Evolutionary conservation across 2,888 invertebrate species (phyloP).

Genomic region (Mimas tiliae): DNA sequence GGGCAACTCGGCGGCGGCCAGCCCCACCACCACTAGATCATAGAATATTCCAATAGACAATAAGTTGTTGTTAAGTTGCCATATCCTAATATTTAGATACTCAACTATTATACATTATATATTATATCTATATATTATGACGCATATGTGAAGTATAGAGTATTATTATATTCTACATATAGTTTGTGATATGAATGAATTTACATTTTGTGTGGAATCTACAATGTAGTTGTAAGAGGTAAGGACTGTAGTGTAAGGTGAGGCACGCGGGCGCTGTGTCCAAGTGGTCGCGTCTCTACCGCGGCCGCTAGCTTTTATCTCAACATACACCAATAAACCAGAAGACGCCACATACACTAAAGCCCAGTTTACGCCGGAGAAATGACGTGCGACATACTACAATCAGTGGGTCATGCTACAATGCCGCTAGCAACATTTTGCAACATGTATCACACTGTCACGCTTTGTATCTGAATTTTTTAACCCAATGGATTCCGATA

Average conservation of each 20-base stretch:
- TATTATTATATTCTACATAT: conserved; percentile 68
- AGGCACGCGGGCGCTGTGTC: not conserved
- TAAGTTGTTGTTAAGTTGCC: conserved; percentile 83
- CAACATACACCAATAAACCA: too few species aligned
- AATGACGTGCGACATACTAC: too few species aligned
- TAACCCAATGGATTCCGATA: too few species aligned
- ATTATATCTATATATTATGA: conserved; percentile 58
- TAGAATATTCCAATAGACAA: conserved; percentile 81
- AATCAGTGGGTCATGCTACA: too few species aligned
- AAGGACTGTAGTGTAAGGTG: conserved; percentile 42
- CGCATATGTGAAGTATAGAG: conserved; percentile 73
- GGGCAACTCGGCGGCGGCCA: conserved; percentile 17
- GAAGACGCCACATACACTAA: too few species aligned
- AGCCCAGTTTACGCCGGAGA: too few species aligned
- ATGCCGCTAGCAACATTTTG: too few species aligned
- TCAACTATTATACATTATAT: conserved; percentile 73
- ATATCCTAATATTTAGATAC: conserved; percentile 83
- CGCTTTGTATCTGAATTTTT: too few species aligned
- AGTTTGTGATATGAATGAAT: conserved; percentile 83
- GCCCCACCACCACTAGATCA: conserved; percentile 42
- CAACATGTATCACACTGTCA: too few species aligned
- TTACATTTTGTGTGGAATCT: conserved; percentile 78
- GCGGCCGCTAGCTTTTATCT: conserved; percentile 8
- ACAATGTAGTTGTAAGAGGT: conserved; percentile 60
- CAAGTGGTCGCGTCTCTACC: too few species aligned